Conservation (phyloP, 2,888 invertebrate genomes). For the Himalopsyche kuldschensis region DNA sequence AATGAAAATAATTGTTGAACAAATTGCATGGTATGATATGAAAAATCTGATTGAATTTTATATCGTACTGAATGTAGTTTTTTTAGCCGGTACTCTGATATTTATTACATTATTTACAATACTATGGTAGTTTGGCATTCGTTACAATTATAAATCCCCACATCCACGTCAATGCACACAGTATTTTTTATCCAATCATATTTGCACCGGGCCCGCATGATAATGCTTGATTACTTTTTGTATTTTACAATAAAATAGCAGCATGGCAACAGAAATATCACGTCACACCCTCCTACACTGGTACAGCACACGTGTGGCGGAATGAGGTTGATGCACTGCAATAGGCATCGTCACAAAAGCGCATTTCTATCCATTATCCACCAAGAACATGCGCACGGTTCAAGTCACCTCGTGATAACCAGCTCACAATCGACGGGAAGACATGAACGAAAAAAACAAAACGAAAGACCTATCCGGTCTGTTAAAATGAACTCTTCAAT, state of each 20-base stretch:
- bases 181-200: neutral
- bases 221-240: neutral
- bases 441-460: slow-evolving; percentile 8
- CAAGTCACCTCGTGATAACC: neutral
- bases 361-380: neutral
- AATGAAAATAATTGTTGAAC: no score
- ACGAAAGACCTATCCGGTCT: slow-evolving; percentile 6
- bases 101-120: no score
- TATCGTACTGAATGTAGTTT: no score
- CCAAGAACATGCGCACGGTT: neutral
- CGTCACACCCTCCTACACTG: neutral
- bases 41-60: no score
- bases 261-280: neutral
- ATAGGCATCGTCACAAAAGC: neutral
- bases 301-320: neutral
- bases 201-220: neutral
- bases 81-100: no score
- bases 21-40: no score
- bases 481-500: slow-evolving; percentile 18
- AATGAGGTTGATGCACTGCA: neutral
- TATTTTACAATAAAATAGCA: neutral
- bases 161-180: neutral
- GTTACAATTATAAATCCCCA: neutral
- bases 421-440: neutral
- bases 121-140: neutral